Base-by-base conservation (phyloP, 2,113 vertebrate species). In the Blennius ocellaris region DNA sequence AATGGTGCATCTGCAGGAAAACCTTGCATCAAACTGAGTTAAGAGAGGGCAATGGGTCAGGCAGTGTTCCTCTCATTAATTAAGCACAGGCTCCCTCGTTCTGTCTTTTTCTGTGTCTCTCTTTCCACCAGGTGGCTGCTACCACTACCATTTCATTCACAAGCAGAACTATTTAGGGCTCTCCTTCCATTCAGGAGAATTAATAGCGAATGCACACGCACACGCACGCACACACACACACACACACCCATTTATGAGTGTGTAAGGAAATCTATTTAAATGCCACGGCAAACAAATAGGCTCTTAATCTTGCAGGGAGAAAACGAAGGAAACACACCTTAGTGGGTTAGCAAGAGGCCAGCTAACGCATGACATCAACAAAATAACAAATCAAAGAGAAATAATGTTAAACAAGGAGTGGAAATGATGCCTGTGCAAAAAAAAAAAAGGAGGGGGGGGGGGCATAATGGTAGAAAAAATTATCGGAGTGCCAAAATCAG, bases 81-180 rank as follows among this genome's bases (percentile, higher is more conserved):
- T 78, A 84, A 49, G 49, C 78, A 51, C 2, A n/a, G 38, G 0
- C 6, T 76, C 63, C 41, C 56, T 71, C n/a, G 1, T 39, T 62
- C 39, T 50, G 40, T 6, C 47, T 73, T 17, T 38, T 37, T 47
- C 58, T 8, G 17, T 73, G 59, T 58, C 15, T 30, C 63, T 21
- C 58, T 37, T 41, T 73, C 12, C 30, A 15, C 64, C 75, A 54
- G 2, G 5, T 54, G 38, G 47, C 68, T 76, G 15, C 49, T 49
- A 60, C 30, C 0, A 11, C 51, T 73, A 74, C 45, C 44, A 57
- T 82, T 87, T 73, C 72, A 80, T 81, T 86, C 76, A 84, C 66
- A 48, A 39, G 40, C 49, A 11, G 8, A 76, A 53, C 67, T 73
- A 62, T 62, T 76, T 45, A 50, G 11, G 70, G 43, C 37, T 8